A percentile compares a stretch with the other conserved stretches of the same genome.
These are phyloP conservation scores for Petrosia ficiformis DNA, from an alignment of 37 sponge, comb jelly and placozoan genomes.

Conservation along the genomic window DNA sequence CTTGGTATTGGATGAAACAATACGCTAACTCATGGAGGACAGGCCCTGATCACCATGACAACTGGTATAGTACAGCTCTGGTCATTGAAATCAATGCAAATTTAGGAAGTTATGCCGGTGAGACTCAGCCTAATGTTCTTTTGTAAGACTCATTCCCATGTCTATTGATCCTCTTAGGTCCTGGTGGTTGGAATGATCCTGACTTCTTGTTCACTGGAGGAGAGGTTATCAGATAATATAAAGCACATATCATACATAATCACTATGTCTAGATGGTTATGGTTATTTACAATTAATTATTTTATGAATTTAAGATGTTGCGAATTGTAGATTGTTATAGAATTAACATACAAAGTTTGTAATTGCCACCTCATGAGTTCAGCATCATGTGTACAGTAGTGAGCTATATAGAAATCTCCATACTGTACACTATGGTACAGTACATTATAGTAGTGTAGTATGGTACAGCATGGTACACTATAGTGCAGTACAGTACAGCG, in stretches of 20 bases:
- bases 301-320: too few species aligned
- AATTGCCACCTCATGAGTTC: too few species aligned
- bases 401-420: too few species aligned
- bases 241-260: background rate
- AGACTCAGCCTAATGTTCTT: background rate
- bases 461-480: too few species aligned
- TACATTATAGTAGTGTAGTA: too few species aligned
- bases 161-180: constrained; percentile 34
- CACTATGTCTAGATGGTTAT: background rate
- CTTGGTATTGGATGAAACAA: constrained; percentile 83
- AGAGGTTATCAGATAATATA: constrained; percentile 34
- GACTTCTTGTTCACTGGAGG: constrained; percentile 94
- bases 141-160: too few species aligned
- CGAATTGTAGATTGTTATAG: too few species aligned
- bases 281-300: too few species aligned
- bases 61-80: constrained; percentile 70
- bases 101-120: constrained; percentile 66
- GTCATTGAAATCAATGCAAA: constrained; percentile 73
- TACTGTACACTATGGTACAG: too few species aligned
- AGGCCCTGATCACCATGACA: constrained; percentile 80
- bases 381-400: too few species aligned
- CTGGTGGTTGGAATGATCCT: constrained; percentile 91
- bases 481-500: too few species aligned
- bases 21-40: constrained; percentile 87
- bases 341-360: too few species aligned